These are phyloP conservation scores for Willisornis vidua DNA, from an alignment of 2,113 vertebrate species.

Conservation along the genomic window DNA sequence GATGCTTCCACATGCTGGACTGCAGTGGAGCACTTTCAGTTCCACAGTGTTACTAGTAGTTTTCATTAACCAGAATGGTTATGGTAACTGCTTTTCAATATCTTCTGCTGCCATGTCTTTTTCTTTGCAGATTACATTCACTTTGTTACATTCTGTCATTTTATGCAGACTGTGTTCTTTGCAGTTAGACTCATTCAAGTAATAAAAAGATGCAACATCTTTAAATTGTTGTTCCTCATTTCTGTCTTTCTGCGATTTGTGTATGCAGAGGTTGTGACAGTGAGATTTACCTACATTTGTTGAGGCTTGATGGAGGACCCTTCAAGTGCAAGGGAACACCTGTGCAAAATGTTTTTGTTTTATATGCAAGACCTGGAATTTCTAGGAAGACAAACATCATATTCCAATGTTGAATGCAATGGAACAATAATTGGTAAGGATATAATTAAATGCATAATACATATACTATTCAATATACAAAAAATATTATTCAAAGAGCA, in stretches of 20 bases:
- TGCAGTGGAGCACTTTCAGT: not conserved
- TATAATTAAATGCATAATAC: not conserved
- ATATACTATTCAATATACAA: not conserved
- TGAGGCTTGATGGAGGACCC: not conserved
- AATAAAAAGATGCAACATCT: not conserved
- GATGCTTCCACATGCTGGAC: not conserved
- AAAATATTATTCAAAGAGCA: not conserved
- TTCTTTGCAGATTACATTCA: not conserved
- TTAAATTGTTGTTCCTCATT: not conserved
- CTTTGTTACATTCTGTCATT: not conserved
- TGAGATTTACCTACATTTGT: not conserved
- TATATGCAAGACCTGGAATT: not conserved
- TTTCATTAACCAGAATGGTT: not conserved
- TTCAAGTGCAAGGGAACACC: not conserved
- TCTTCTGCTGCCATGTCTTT: not conserved
- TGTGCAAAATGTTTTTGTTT: not conserved
- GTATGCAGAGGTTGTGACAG: not conserved
- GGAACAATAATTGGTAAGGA: not conserved
- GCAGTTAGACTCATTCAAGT: not conserved
- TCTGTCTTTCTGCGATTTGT: not conserved
- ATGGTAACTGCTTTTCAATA: not conserved
- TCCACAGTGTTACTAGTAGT: not conserved
- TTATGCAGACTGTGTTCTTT: not conserved
- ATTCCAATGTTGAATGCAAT: not conserved
- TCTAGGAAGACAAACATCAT: not conserved